A percentile compares a stretch with the other conserved stretches of the same genome.
phyloP scores from a whole-genome alignment of 1,140 invertebrate genomes.

The Drosophila kikkawai region DNA sequence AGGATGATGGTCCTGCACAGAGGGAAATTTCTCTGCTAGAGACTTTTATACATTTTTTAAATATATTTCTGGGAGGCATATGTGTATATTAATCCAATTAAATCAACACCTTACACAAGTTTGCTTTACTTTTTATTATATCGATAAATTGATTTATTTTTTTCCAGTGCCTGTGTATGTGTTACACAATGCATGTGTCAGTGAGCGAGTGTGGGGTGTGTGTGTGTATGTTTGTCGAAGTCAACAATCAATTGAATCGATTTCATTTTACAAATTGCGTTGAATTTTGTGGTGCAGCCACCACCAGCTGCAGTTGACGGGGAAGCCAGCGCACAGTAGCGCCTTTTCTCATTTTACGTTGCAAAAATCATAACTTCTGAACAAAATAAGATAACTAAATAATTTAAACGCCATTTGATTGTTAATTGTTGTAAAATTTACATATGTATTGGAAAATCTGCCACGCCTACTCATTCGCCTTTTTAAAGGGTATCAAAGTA shows the following conservation, averaged over 20 bases:
- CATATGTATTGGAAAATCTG: no score
- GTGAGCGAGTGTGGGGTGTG: constrained; percentile 17
- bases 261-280: constrained; percentile 84
- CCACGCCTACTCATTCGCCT: no score
- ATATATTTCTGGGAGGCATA: neutral
- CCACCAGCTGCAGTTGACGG: constrained; percentile 78
- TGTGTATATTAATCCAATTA: neutral
- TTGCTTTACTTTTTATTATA: neutral
- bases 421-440: no score
- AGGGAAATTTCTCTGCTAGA: neutral
- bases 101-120: neutral
- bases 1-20: constrained; percentile 47
- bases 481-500: no score
- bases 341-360: no score
- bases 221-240: constrained; percentile 64
- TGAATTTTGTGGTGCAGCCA: constrained; percentile 82
- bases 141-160: neutral
- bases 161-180: constrained; percentile 14
- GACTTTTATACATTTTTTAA: neutral
- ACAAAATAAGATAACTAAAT: no score
- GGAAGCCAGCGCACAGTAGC: no score
- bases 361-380: no score
- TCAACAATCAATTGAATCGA: constrained; percentile 84
- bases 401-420: no score
- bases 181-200: constrained; percentile 34